These are phyloP conservation scores for Heliconius nattereri DNA, from an alignment of 1,140 invertebrate species.

Conservation along the genomic window DNA sequence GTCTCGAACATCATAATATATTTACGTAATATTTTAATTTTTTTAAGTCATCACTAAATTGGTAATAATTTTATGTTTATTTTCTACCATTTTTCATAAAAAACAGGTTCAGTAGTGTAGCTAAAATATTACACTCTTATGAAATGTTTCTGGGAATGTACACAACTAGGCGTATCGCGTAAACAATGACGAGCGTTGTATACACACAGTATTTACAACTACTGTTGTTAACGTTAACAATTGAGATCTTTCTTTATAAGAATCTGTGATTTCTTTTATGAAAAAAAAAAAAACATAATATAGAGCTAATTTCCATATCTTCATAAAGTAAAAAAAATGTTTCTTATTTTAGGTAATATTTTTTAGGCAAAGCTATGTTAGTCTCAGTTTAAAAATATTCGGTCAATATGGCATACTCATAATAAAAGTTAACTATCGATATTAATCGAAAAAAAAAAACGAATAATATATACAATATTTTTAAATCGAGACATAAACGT, in stretches of 20 bases:
- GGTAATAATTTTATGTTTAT: neutral
- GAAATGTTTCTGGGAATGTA: conserved; percentile 28
- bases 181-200: conserved; percentile 28
- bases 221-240: neutral
- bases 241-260: conserved; percentile 4
- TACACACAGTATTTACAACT: conserved; percentile 14
- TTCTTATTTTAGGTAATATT: neutral
- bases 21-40: neutral
- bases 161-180: conserved; percentile 13
- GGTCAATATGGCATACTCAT: neutral
- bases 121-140: conserved; percentile 28
- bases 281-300: neutral
- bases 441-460: no score
- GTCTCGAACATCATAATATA: neutral
- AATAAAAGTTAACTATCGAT: no score
- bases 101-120: conserved; percentile 5
- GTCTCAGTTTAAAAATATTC: neutral
- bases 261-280: neutral
- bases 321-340: no score
- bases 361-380: neutral
- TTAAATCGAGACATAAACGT: neutral
- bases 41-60: neutral
- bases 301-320: neutral
- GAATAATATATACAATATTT: no score
- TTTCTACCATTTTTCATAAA: neutral